Evolutionary conservation across 2,797 vertebrate species (phyloP).

Genomic region (Xerus rutilus): DNA sequence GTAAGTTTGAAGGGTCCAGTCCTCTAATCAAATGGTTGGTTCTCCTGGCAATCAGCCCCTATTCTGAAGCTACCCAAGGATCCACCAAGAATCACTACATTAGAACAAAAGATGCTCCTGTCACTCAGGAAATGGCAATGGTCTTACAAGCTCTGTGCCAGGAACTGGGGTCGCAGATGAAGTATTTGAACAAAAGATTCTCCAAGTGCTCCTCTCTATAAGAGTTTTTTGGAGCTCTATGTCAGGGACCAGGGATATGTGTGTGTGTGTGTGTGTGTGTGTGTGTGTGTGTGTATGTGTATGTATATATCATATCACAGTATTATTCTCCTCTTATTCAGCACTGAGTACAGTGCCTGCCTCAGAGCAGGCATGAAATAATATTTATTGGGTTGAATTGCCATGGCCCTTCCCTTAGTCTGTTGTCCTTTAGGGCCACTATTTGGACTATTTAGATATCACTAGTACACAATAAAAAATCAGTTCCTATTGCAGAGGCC

Average conservation of each 20-base stretch:
- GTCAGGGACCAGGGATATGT: not conserved
- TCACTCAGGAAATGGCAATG: not conserved
- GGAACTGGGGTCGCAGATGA: not conserved
- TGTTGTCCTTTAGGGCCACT: not conserved
- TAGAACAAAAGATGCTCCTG: not conserved
- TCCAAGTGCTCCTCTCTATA: not conserved
- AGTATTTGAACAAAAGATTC: not conserved
- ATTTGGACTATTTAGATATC: not conserved
- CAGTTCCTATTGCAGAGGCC: not conserved
- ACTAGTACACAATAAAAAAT: not conserved
- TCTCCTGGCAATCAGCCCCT: not conserved
- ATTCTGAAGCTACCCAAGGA: not conserved
- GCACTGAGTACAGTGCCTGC: fast-evolving
- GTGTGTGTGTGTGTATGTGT: too few relatives aligned
- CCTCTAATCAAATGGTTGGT: not conserved
- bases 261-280: too few relatives aligned
- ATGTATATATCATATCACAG: not conserved
- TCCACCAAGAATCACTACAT: not conserved
- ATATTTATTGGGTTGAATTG: not conserved
- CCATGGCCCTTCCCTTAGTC: not conserved
- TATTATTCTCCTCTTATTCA: not conserved
- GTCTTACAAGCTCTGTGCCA: not conserved
- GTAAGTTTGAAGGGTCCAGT: not conserved
- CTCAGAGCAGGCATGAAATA: not conserved
- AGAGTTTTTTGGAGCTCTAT: not conserved